Percentiles rank a stretch among this genome's conserved stretches.
Evolutionary conservation across 2,888 invertebrate species (phyloP).

Genomic region (Rhopalosiphum nymphaeae): DNA sequence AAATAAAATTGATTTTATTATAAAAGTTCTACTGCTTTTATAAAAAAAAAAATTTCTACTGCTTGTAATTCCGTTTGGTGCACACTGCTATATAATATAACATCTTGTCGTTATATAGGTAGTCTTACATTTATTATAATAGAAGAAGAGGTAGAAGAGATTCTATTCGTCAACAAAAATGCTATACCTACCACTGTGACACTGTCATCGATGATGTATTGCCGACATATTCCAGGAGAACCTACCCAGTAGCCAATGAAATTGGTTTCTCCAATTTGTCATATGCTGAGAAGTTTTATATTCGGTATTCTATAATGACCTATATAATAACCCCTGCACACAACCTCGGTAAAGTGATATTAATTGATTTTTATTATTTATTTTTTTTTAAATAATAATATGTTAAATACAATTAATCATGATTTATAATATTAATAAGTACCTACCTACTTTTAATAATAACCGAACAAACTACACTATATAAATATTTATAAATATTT

Average conservation of each 20-base stretch:
- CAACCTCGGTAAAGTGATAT: background rate
- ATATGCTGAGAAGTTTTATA: background rate
- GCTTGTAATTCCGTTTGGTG: background rate
- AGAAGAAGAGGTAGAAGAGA: background rate
- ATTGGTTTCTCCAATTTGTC: conserved; percentile 51
- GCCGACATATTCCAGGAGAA: background rate
- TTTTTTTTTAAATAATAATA: background rate
- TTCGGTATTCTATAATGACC: background rate
- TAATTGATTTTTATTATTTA: background rate
- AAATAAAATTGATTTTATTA: background rate
- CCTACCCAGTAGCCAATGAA: background rate
- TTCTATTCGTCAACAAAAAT: background rate
- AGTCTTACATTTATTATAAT: background rate
- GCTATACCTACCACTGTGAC: background rate
- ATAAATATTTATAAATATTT: background rate
- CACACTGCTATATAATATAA: background rate
- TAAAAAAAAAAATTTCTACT: background rate
- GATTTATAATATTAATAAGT: background rate
- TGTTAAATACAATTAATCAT: background rate
- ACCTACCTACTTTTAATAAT: background rate
- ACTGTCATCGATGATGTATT: conserved; percentile 39
- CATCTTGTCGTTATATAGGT: background rate
- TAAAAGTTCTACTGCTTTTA: background rate
- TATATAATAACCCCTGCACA: background rate
- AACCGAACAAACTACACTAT: background rate